A percentile compares a stretch with the other conserved stretches of the same genome.
Evolutionary conservation across 1,140 invertebrate genomes (phyloP).

Genomic region (Subanguina moxae): DNA sequence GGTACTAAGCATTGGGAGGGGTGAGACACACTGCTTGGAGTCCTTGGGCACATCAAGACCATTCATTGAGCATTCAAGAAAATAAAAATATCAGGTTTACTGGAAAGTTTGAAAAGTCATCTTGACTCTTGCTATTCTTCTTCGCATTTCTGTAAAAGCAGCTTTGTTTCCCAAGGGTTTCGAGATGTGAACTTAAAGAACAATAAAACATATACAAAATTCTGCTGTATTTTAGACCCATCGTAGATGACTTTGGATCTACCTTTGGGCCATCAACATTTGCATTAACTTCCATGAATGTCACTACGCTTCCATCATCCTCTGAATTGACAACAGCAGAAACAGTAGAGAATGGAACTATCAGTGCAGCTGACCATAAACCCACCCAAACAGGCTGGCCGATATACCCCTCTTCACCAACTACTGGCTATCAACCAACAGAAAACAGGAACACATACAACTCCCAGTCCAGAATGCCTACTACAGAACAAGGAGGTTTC

Average conservation of each 20-base stretch:
- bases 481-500: too few relatives aligned
- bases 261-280: background rate
- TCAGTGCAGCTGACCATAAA: background rate
- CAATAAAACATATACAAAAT: too few relatives aligned
- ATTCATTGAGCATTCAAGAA: too few relatives aligned
- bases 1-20: background rate
- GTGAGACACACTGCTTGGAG: background rate
- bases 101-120: too few relatives aligned
- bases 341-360: background rate
- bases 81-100: too few relatives aligned
- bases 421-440: background rate
- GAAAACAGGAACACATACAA: too few relatives aligned
- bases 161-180: too few relatives aligned
- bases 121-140: too few relatives aligned
- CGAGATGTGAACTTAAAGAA: too few relatives aligned
- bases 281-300: background rate
- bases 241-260: background rate
- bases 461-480: too few relatives aligned
- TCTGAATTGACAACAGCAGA: background rate
- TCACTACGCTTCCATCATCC: background rate
- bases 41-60: too few relatives aligned
- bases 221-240: background rate
- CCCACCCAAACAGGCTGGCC: background rate
- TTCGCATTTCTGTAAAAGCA: too few relatives aligned
- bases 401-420: background rate